A percentile compares a stretch with the other conserved stretches of the same genome.
Evolutionary conservation across 2,888 invertebrate genomes (phyloP).

Genomic region (Spilosoma lubricipeda): DNA sequence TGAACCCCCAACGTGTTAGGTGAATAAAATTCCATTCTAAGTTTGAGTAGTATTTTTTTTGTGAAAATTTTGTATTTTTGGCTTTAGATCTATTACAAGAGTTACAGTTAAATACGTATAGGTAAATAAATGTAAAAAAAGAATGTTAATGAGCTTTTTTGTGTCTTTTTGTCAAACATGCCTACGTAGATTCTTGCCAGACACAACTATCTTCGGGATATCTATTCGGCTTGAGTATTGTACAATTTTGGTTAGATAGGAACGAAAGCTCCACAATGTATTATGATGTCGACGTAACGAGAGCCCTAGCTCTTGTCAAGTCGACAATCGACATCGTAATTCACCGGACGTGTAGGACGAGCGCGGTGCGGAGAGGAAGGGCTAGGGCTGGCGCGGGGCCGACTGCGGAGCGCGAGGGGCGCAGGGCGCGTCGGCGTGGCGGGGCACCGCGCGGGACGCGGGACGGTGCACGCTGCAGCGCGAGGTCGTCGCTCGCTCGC

Average conservation of each 20-base stretch:
- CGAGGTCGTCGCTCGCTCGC: conserved; percentile 85
- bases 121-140: conserved; percentile 54
- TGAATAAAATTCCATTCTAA: conserved; percentile 20
- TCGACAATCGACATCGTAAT: conserved; percentile 52
- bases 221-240: conserved; percentile 25
- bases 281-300: conserved; percentile 10
- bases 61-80: neutral
- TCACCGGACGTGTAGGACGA: conserved; percentile 80
- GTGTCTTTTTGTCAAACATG: conserved; percentile 41
- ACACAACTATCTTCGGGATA: conserved; percentile 48
- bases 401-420: conserved; percentile 56
- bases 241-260: conserved; percentile 48
- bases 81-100: neutral
- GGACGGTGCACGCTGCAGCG: conserved; percentile 84
- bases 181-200: conserved; percentile 40
- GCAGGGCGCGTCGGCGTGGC: conserved; percentile 61
- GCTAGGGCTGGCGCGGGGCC: conserved; percentile 57
- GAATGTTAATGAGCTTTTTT: conserved; percentile 54
- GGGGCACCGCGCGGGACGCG: conserved; percentile 72
- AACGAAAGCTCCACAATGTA: conserved; percentile 52
- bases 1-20: conserved; percentile 19
- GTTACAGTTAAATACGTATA: conserved; percentile 12
- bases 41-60: conserved; percentile 1
- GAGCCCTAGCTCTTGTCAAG: neutral
- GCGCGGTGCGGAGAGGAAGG: conserved; percentile 52